Evolutionary conservation across 2,113 vertebrate genomes (phyloP), one percentile per base, ranked within the genome.

Genomic region (Corvus moneduloides): DNA sequence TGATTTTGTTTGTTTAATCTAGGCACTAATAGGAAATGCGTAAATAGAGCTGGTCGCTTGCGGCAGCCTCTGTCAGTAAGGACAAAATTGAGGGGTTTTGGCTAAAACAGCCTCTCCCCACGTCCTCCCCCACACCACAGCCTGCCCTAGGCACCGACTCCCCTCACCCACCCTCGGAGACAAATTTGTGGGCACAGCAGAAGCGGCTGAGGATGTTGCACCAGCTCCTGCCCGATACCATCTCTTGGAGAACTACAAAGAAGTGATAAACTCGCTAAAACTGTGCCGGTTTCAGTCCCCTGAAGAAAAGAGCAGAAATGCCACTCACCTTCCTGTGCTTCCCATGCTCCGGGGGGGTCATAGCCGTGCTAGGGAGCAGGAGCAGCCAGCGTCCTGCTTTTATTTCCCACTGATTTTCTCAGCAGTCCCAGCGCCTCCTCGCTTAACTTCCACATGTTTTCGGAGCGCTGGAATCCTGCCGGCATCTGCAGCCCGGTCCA

Each of bases 321-420:
- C 10, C 75, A 54, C 97, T 98, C 96, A 98, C 96, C 97, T 97
- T 76, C 35, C 78, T 2, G 56, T 5, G 92, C 13, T 69, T 84
- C 63, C 95, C 94, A 85, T 97, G 91, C 96, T 87, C 91, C 11
- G 3, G 41, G 33, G 62, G 51, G 64, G 3, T 9, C 56, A 39
- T 58, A 71, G 91, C 94, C 94, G 76, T 52, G 74, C 88, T 87
- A 94, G 77, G 16, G 8, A 33, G 94, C 67, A 2, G 78, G 9
- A 69, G 72, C 11, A 30, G 24, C 4, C 33, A 49, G 76, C 44
- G 8, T 44, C 52, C 56, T 15, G 72, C 86, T 75, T 18, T 52
- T 26, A 14, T 55, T 71, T 32, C 59, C 93, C 11, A 3, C 52
- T 0, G 16, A 0, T 37, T 63, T 30, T 23, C 6, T 16, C 83